phyloP scores from a whole-genome alignment of 2,797 vertebrate genomes.

The Sebastes trivittatus region DNA sequence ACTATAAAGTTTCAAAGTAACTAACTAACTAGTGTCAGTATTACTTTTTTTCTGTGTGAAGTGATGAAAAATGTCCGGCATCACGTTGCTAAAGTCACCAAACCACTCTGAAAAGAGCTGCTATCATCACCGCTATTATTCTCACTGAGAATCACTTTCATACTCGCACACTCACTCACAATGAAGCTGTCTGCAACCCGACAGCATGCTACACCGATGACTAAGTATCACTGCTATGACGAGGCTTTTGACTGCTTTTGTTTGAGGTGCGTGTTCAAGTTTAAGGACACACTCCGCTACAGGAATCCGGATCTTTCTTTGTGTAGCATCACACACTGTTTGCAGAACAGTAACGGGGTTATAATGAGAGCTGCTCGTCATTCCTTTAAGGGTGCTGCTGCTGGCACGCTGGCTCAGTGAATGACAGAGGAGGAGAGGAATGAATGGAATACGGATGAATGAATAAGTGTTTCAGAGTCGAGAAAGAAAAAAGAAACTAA shows the following conservation, averaged over 20 bases:
- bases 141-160: not conserved
- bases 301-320: slow-evolving; percentile 6
- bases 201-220: no score
- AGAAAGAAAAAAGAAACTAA: not conserved
- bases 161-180: no score
- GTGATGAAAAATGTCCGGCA: not conserved
- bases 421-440: slow-evolving; percentile 9
- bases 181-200: no score
- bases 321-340: not conserved
- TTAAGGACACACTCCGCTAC: not conserved
- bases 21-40: no score
- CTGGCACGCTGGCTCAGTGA: not conserved
- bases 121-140: not conserved
- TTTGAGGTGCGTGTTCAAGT: not conserved
- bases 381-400: slow-evolving; percentile 14
- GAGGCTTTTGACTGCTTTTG: not conserved
- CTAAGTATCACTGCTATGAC: not conserved
- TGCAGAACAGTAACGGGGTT: slow-evolving; percentile 7
- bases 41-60: no score
- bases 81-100: not conserved
- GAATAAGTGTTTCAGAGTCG: not conserved
- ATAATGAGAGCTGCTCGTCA: slow-evolving; percentile 4
- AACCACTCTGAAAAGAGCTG: not conserved
- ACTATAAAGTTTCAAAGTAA: not conserved
- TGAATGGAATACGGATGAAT: slow-evolving; percentile 12